phyloP scores from a whole-genome alignment of 2,797 vertebrate genomes.

The Galagoides demidoff region DNA sequence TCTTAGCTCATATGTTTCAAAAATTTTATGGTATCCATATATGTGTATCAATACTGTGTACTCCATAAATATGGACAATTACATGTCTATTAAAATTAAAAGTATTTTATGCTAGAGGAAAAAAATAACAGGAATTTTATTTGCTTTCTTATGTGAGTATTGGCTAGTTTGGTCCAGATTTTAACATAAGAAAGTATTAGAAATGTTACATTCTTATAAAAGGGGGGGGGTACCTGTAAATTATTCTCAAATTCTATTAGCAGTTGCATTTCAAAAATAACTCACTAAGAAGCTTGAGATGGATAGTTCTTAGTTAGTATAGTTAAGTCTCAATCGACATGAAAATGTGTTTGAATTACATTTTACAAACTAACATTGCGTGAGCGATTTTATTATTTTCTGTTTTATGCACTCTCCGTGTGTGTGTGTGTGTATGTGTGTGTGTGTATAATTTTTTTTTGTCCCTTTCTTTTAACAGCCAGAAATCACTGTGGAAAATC shows the following conservation, averaged over 20 bases:
- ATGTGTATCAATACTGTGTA: background rate
- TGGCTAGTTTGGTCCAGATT: background rate
- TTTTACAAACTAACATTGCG: conserved; percentile 51
- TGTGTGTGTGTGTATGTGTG: no score
- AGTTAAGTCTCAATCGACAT: conserved; percentile 13
- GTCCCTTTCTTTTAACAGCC: conserved; percentile 87
- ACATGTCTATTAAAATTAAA: background rate
- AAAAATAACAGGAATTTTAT: conserved; percentile 15
- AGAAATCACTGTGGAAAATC: conserved; percentile 94
- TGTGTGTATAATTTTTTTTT: background rate
- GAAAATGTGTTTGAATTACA: conserved; percentile 50
- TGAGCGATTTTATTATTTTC: conserved; percentile 35
- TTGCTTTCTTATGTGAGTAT: background rate
- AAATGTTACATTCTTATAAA: conserved; percentile 8
- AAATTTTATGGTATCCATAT: background rate
- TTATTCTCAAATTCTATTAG: conserved; percentile 29
- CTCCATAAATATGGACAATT: background rate
- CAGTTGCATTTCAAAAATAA: conserved; percentile 58
- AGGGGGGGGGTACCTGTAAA: background rate
- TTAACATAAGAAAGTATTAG: conserved; percentile 43
- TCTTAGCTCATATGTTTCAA: background rate
- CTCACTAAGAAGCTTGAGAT: conserved; percentile 23
- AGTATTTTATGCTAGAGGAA: background rate
- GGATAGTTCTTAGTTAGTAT: background rate
- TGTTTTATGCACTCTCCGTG: background rate